Evolutionary conservation across 2,797 vertebrate species (phyloP).

Genomic region (Squalus acanthias): DNA sequence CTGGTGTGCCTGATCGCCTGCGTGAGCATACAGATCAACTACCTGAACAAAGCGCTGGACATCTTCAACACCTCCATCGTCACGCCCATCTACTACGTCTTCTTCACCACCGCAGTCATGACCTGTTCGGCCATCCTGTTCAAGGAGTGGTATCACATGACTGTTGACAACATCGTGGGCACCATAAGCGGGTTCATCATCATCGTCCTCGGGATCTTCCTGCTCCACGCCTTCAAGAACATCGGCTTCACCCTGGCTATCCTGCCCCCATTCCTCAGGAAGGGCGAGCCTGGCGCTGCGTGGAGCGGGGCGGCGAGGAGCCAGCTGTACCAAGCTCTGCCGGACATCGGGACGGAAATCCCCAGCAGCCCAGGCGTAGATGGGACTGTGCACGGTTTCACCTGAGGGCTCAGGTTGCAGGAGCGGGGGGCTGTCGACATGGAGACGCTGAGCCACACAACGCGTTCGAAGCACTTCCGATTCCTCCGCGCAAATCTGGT

Average conservation of each 20-base stretch:
- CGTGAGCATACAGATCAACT: slow-evolving; percentile 74
- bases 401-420: slow-evolving; percentile 45
- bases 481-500: neutral
- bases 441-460: neutral
- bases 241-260: slow-evolving; percentile 60
- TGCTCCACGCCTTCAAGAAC: slow-evolving; percentile 72
- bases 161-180: slow-evolving; percentile 56
- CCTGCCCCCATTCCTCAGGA: slow-evolving; percentile 62
- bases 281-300: slow-evolving; percentile 44
- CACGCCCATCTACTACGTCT: slow-evolving; percentile 74
- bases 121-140: slow-evolving; percentile 76
- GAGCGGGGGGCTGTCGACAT: too few relatives aligned
- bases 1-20: slow-evolving; percentile 68
- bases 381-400: slow-evolving; percentile 43
- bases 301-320: slow-evolving; percentile 46
- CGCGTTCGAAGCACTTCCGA: too few relatives aligned
- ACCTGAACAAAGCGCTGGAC: slow-evolving; percentile 77
- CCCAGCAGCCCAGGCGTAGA: slow-evolving; percentile 43
- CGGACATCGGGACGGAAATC: slow-evolving; percentile 43
- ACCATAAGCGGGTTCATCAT: slow-evolving; percentile 78
- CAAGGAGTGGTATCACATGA: slow-evolving; percentile 76
- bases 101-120: slow-evolving; percentile 77
- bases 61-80: slow-evolving; percentile 74
- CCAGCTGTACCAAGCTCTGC: slow-evolving; percentile 54
- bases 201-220: slow-evolving; percentile 72